Evolutionary conservation across 2,888 invertebrate genomes (phyloP).

Genomic region (Chironomus tentans): DNA sequence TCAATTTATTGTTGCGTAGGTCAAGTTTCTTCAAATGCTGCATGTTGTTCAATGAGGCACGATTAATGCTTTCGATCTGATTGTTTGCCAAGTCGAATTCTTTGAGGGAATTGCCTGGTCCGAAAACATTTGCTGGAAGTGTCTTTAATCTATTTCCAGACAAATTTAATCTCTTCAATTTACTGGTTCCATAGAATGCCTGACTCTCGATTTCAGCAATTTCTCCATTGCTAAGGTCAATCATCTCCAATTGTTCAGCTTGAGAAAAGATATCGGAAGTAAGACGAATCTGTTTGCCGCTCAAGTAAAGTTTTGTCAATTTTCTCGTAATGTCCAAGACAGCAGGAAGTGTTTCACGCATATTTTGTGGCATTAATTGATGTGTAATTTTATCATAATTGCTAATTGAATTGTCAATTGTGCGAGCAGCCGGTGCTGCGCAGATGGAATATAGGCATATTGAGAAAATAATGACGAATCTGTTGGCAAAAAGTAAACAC

Average conservation of each 20-base stretch:
- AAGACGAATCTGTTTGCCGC: neutral
- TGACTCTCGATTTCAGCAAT: constrained; percentile 5
- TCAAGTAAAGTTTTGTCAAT: constrained; percentile 14
- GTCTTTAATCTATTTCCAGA: constrained; percentile 12
- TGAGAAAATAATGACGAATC: constrained; percentile 8
- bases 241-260: constrained; percentile 4
- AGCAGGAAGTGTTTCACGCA: neutral
- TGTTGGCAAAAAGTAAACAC: neutral
- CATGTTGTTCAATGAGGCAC: constrained; percentile 7
- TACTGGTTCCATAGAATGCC: constrained; percentile 4
- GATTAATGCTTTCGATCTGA: neutral
- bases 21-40: constrained; percentile 16
- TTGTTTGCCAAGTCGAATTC: constrained; percentile 16
- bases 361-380: constrained; percentile 12
- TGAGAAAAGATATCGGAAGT: constrained; percentile 7
- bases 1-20: constrained; percentile 15
- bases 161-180: constrained; percentile 17
- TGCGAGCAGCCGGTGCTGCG: neutral
- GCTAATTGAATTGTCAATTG: constrained; percentile 9
- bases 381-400: constrained; percentile 6
- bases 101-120: neutral
- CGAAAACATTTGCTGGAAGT: neutral
- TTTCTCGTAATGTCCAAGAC: constrained; percentile 17
- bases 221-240: constrained; percentile 17
- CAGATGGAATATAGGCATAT: neutral